Evolutionary conservation across 2,888 invertebrate genomes (phyloP).

Genomic region (Acrobeloides nanus): DNA sequence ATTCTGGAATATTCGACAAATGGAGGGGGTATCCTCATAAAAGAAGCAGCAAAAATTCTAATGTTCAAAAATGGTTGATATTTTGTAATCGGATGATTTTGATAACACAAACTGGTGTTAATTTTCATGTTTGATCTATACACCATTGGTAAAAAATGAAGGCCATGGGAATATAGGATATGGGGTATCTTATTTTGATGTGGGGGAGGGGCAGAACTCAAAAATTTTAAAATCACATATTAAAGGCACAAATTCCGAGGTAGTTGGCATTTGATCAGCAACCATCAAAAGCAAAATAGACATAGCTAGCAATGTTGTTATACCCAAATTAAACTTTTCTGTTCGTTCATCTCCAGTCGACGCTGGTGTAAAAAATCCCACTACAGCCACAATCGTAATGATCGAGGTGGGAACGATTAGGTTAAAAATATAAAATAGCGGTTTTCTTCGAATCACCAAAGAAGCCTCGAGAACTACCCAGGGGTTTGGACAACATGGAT

Average conservation of each 20-base stretch:
- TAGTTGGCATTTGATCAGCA: slow-evolving; percentile 58
- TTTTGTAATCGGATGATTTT: too few relatives aligned
- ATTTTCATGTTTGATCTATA: too few relatives aligned
- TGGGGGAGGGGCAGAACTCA: too few relatives aligned
- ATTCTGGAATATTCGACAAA: too few relatives aligned
- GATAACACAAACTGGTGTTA: too few relatives aligned
- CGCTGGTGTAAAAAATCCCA: slow-evolving; percentile 57
- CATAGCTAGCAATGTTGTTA: slow-evolving; percentile 57
- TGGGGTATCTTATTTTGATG: too few relatives aligned
- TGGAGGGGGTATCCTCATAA: too few relatives aligned
- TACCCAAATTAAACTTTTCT: slow-evolving; percentile 58
- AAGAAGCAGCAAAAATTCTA: too few relatives aligned
- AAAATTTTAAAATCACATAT: slow-evolving; percentile 24
- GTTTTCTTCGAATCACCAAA: slow-evolving; percentile 46
- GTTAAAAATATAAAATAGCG: slow-evolving; percentile 52
- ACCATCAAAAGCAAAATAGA: slow-evolving; percentile 57
- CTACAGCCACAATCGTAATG: slow-evolving; percentile 51
- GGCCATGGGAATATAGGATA: too few relatives aligned
- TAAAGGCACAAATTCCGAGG: slow-evolving; percentile 51
- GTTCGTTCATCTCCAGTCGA: slow-evolving; percentile 55
- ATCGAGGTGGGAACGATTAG: slow-evolving; percentile 52
- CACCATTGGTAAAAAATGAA: too few relatives aligned
- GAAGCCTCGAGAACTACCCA: slow-evolving; percentile 50
- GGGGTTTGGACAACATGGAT: slow-evolving; percentile 51
- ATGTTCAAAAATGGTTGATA: too few relatives aligned